Evolutionary conservation across 2,113 vertebrate species (phyloP).

Genomic region (Cromileptes altivelis): DNA sequence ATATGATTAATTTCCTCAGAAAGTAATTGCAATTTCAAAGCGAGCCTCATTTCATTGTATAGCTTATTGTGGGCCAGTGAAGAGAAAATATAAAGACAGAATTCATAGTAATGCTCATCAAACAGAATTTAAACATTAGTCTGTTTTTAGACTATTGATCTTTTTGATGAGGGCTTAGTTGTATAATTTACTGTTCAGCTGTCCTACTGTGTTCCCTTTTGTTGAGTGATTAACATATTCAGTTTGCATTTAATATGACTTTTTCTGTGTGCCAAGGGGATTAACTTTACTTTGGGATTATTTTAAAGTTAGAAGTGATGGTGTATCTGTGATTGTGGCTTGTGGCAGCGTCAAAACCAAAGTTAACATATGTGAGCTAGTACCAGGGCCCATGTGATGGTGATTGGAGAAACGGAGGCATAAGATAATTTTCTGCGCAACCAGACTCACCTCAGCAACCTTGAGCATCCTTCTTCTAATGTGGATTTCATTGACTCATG

Average conservation of each 20-base stretch:
- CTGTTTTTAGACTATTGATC: conserved; percentile 3
- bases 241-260: neutral
- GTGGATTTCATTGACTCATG: neutral
- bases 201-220: neutral
- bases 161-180: conserved; percentile 15
- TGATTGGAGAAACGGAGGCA: neutral
- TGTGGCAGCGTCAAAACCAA: neutral
- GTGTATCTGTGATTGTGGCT: neutral
- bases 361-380: neutral
- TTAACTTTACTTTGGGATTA: neutral
- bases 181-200: neutral
- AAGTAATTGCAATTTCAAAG: conserved; percentile 78
- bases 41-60: conserved; percentile 65
- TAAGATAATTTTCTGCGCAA: neutral
- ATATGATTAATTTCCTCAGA: conserved; percentile 83
- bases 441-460: neutral
- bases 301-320: neutral
- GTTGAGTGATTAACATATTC: neutral
- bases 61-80: conserved; percentile 45
- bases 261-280: neutral
- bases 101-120: conserved; percentile 27
- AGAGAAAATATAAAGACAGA: conserved; percentile 45
- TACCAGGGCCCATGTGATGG: neutral
- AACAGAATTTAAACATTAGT: conserved; percentile 19
- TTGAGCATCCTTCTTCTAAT: neutral